Evolutionary conservation across 2,888 invertebrate genomes (phyloP), one percentile per base, ranked within the genome.

Genomic region (Caenorhabditis parvicauda): DNA sequence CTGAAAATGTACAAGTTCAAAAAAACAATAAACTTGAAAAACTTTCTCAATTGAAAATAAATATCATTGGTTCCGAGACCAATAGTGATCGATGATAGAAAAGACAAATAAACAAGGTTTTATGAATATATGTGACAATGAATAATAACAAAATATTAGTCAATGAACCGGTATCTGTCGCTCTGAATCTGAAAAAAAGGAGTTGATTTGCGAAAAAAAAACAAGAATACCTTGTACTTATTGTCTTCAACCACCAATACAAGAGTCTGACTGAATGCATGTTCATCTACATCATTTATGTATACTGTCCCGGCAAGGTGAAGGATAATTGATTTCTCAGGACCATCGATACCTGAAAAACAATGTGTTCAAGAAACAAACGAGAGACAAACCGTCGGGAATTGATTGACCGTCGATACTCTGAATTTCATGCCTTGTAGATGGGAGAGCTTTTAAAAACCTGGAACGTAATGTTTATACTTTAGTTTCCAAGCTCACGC

Each of bases 371-470:
- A n/a, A n/a, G n/a, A n/a, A n/a, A n/a, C n/a, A n/a, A n/a, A n/a
- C n/a, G n/a, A n/a, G n/a, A n/a, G n/a, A n/a, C n/a, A n/a, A n/a
- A 47, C 42, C 59, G 3, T 56, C 58, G 9, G 66, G 61, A 38
- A 70, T 55, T 29, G 60, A 32, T 79, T 94, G 94, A 0, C 92
- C 88, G 82, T 95, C 94, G 49, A 93, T 83, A 0, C 90, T 89
- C 64, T 86, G 87, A 45, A 92, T 79, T 2, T 84, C 85, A 81
- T 92, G 92, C 70, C 88, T 88, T 21, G 91, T 88, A 0, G 88
- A 83, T 2, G 94, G 93, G 54, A 94, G 84, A 67, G 89, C 89
- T 81, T 89, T 87, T 65, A 90, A 87, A 80, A 91, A 93, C 77
- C 90, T 72, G 48, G 27, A 64, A 49, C 12, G 32, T 48, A 32